phyloP scores from a whole-genome alignment of 2,888 invertebrate genomes.

The Eupithecia exiguata region DNA sequence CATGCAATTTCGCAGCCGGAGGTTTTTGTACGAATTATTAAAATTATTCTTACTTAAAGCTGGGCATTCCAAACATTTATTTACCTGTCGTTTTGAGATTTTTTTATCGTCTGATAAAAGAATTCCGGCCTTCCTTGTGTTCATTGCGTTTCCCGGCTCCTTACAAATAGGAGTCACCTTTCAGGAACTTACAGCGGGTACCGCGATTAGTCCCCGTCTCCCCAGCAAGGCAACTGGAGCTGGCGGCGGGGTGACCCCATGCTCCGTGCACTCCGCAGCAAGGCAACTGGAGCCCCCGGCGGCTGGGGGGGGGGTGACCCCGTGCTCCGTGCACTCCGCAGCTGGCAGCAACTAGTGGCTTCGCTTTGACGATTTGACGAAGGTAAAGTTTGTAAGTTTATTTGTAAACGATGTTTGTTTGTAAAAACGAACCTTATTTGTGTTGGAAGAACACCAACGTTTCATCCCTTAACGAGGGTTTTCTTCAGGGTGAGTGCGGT shows the following conservation, averaged over 20 bases:
- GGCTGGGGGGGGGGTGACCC: too few species aligned
- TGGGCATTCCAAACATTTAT: background rate
- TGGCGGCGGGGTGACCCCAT: background rate
- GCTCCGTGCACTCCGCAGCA: background rate
- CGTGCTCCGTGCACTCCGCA: background rate
- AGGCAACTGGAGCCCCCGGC: too few species aligned
- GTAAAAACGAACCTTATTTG: too few species aligned
- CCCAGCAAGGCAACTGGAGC: background rate
- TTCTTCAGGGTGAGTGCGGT: too few species aligned
- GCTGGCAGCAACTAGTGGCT: background rate
- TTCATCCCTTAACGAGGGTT: too few species aligned
- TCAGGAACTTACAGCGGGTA: background rate
- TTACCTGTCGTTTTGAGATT: background rate
- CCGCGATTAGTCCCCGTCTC: slow-evolving; percentile 2
- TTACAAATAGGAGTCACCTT: background rate
- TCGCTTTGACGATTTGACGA: background rate
- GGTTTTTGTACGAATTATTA: background rate
- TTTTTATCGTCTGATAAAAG: too few species aligned
- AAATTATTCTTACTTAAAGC: background rate
- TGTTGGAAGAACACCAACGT: too few species aligned
- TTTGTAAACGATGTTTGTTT: too few species aligned
- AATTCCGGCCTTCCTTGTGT: background rate
- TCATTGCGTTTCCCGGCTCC: background rate
- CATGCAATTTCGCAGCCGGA: too few species aligned
- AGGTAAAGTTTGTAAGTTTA: background rate